phyloP scores from a whole-genome alignment of 2,888 invertebrate genomes.

The Athalia cordata region DNA sequence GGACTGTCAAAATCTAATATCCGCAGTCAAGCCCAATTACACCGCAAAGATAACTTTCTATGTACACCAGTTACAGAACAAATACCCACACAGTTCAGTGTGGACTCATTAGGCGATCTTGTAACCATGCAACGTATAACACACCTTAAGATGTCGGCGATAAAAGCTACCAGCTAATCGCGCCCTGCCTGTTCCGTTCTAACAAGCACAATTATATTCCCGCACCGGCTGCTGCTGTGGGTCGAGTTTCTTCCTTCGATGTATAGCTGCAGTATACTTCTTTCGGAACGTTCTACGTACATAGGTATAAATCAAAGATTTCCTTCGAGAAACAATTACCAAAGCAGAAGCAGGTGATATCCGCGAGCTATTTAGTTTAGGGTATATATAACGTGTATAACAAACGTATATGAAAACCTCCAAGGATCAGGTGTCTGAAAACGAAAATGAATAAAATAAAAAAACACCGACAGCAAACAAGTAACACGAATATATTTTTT shows the following conservation, averaged over 20 bases:
- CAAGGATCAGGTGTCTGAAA: too few relatives aligned
- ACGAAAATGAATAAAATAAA: not conserved
- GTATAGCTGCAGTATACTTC: too few relatives aligned
- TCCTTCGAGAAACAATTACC: constrained; percentile 30
- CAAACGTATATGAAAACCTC: too few relatives aligned
- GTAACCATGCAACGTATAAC: constrained; percentile 35
- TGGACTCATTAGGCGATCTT: constrained; percentile 37
- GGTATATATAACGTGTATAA: too few relatives aligned
- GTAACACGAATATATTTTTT: too few relatives aligned
- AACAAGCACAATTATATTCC: constrained; percentile 34
- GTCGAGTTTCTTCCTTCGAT: not conserved
- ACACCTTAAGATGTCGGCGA: constrained; percentile 41
- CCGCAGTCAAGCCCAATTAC: constrained; percentile 25
- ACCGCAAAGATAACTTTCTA: constrained; percentile 27
- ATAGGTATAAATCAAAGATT: constrained; percentile 37
- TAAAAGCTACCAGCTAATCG: constrained; percentile 38
- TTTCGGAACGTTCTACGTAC: too few relatives aligned
- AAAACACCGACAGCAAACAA: not conserved
- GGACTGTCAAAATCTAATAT: not conserved
- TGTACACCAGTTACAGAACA: too few relatives aligned
- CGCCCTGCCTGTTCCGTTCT: constrained; percentile 32
- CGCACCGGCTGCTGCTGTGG: constrained; percentile 8
- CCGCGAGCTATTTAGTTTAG: constrained; percentile 51
- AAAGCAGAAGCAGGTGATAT: constrained; percentile 55
- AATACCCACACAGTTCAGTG: constrained; percentile 19